phyloP scores from a whole-genome alignment of 2,797 vertebrate genomes.

The Falco rusticolus region DNA sequence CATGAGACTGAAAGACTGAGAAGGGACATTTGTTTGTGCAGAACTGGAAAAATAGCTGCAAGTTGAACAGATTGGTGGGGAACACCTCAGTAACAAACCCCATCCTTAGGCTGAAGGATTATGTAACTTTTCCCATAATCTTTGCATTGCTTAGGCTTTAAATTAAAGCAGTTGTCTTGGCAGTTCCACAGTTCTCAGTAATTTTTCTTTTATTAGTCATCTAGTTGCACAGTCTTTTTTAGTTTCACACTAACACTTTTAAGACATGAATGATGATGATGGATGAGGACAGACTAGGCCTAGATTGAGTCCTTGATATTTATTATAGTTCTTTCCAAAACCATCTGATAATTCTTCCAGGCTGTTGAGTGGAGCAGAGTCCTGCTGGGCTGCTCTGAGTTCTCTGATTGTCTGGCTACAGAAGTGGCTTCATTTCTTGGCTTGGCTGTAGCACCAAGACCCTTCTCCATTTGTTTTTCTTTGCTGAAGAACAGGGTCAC shows the following conservation, averaged over 20 bases:
- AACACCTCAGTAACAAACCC: not conserved
- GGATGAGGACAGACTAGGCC: not conserved
- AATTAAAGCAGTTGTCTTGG: not conserved
- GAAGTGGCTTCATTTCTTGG: not conserved
- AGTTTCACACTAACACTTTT: not conserved
- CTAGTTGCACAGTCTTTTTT: not conserved
- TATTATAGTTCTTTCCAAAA: not conserved
- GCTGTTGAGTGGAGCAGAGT: not conserved
- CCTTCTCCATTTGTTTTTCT: not conserved
- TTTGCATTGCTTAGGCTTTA: constrained; percentile 13
- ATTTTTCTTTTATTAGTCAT: not conserved
- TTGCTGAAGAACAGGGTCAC: not conserved
- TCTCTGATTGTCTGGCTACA: not conserved
- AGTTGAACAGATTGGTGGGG: not conserved
- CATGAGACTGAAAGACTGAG: not conserved
- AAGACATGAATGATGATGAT: not conserved
- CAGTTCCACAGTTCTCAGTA: not conserved
- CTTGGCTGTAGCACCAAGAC: not conserved
- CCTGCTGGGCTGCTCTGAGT: not conserved
- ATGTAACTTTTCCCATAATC: not conserved
- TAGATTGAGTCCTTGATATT: not conserved
- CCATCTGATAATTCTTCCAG: not conserved
- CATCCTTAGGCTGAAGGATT: not conserved
- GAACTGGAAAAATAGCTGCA: not conserved
- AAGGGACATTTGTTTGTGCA: not conserved